Evolutionary conservation across 2,888 invertebrate genomes (phyloP).

Genomic region (Ectemnius cavifrons): DNA sequence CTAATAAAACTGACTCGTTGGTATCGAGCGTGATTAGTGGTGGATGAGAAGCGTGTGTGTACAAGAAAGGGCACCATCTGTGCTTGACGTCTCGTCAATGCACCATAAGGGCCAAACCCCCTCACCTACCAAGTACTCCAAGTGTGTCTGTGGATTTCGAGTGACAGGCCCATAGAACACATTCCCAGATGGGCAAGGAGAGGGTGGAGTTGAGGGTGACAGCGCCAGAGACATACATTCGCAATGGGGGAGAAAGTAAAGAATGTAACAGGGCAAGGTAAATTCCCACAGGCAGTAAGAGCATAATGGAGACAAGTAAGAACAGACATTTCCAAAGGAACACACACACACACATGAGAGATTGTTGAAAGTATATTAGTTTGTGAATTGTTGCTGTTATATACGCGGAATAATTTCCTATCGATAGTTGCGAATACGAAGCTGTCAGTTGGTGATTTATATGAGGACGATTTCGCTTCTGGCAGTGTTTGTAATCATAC

Average conservation of each 20-base stretch:
- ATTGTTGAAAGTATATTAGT: too few relatives aligned
- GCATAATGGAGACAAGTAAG: slow-evolving; percentile 28
- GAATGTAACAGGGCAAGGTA: slow-evolving; percentile 44
- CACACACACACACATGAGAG: too few relatives aligned
- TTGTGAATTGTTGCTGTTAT: too few relatives aligned
- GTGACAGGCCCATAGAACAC: slow-evolving; percentile 29
- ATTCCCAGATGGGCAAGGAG: slow-evolving; percentile 9
- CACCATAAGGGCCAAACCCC: slow-evolving; percentile 27
- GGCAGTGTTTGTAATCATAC: slow-evolving; percentile 69
- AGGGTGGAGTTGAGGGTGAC: slow-evolving; percentile 2
- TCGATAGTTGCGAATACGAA: slow-evolving; percentile 53
- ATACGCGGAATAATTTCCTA: slow-evolving; percentile 49
- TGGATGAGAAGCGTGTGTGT: slow-evolving; percentile 44
- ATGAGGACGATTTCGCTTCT: slow-evolving; percentile 61
- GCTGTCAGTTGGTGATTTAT: slow-evolving; percentile 68
- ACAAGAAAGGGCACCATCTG: slow-evolving; percentile 66
- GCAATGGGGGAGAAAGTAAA: slow-evolving; percentile 13
- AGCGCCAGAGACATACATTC: neutral
- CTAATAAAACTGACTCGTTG: too few relatives aligned
- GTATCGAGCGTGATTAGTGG: slow-evolving; percentile 55
- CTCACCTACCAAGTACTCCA: too few relatives aligned
- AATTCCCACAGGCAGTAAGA: slow-evolving; percentile 19
- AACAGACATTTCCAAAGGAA: too few relatives aligned
- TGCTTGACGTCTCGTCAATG: slow-evolving; percentile 70
- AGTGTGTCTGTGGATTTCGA: too few relatives aligned